A percentile compares a stretch with the other conserved stretches of the same genome.
Evolutionary conservation across 2,797 vertebrate genomes (phyloP).

Genomic region (Paramormyrops hopkinsi): DNA sequence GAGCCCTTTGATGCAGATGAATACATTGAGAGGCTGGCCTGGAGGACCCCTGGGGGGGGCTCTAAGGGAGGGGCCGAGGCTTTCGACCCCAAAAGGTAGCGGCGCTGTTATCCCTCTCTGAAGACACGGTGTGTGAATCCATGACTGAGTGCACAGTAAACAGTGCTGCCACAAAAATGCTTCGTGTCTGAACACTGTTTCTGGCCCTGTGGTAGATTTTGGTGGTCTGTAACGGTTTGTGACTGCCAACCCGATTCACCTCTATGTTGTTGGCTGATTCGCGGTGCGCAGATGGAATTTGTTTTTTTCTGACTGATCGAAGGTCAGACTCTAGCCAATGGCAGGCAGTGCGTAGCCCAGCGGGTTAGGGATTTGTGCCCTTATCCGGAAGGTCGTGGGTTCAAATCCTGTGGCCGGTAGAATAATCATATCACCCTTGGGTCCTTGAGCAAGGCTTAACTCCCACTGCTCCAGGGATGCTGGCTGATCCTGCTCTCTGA

Average conservation of each 20-base stretch:
- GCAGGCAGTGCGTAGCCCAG: neutral
- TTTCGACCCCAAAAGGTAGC: slow-evolving; percentile 96
- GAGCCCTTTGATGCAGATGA: slow-evolving; percentile 99
- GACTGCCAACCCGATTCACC: neutral
- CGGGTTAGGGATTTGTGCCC: slow-evolving; percentile 3
- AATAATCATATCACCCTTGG: neutral
- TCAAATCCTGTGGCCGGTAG: slow-evolving; percentile 1
- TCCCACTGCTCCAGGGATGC: neutral
- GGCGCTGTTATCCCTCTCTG: neutral
- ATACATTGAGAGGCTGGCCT: slow-evolving; percentile 94
- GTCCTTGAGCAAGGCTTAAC: slow-evolving; percentile 1
- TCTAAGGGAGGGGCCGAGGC: slow-evolving; percentile 92
- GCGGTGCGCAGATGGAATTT: slow-evolving; percentile 1
- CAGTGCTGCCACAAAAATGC: neutral
- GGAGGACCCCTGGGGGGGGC: slow-evolving; percentile 96
- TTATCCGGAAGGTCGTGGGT: slow-evolving; percentile 6
- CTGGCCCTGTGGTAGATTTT: neutral
- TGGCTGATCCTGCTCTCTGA: neutral
- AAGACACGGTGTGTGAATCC: neutral
- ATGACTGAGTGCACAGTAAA: neutral
- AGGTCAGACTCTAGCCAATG: neutral
- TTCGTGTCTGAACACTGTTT: neutral
- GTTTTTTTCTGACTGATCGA: neutral
- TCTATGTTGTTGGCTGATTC: slow-evolving; percentile 24
- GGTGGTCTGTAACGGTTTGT: neutral